These are phyloP conservation scores for Drosophila robusta DNA, from an alignment of 2,888 invertebrate species.

Conservation along the genomic window DNA sequence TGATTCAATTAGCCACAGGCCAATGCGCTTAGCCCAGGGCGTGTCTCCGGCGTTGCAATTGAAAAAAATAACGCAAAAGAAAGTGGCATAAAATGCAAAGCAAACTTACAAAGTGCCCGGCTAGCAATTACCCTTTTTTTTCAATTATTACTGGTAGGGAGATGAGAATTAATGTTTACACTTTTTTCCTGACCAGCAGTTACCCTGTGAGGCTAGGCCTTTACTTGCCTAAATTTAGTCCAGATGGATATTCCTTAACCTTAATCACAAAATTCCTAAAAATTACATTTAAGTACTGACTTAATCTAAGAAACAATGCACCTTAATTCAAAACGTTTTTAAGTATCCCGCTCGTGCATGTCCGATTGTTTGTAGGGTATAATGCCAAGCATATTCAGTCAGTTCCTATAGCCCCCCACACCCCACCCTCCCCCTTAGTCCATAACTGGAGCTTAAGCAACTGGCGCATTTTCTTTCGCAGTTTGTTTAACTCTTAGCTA, in stretches of 20 bases:
- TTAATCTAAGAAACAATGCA: too few relatives aligned
- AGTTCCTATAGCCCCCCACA: too few relatives aligned
- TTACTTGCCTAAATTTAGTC: too few relatives aligned
- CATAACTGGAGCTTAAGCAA: slow-evolving; percentile 18
- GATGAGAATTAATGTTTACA: too few relatives aligned
- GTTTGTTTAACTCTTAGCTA: slow-evolving; percentile 39
- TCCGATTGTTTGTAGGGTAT: slow-evolving; percentile 13
- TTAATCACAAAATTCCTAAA: too few relatives aligned
- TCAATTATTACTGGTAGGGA: too few relatives aligned
- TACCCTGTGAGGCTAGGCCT: too few relatives aligned
- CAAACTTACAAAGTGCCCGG: neutral
- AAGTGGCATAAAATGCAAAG: neutral
- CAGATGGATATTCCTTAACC: too few relatives aligned
- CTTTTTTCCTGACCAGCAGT: too few relatives aligned
- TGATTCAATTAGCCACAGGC: slow-evolving; percentile 75
- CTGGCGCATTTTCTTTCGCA: slow-evolving; percentile 12
- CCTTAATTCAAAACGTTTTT: too few relatives aligned
- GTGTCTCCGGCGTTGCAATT: slow-evolving; percentile 38
- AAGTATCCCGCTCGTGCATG: too few relatives aligned
- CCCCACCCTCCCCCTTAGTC: neutral
- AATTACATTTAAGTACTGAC: too few relatives aligned
- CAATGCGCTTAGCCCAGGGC: slow-evolving; percentile 54
- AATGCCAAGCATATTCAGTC: neutral
- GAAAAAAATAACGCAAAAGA: slow-evolving; percentile 23
- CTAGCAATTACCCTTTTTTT: neutral